Percentiles rank a stretch among this genome's conserved stretches.
phyloP scores from a whole-genome alignment of 2,888 invertebrate genomes.

The Laspeyria flexula region DNA sequence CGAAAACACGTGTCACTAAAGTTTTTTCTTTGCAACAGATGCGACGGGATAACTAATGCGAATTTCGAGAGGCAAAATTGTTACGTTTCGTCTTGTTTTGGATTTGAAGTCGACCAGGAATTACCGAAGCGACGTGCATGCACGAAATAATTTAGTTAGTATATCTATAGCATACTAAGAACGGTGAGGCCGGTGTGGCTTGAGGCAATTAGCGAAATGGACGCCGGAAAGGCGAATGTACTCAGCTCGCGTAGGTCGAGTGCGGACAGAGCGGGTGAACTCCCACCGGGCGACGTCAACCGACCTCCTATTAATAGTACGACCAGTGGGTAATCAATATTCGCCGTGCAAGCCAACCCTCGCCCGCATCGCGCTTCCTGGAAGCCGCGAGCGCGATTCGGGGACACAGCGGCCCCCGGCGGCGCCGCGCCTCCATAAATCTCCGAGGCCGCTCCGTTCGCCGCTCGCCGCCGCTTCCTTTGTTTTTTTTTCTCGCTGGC shows the following conservation, averaged over 20 bases:
- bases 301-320: conserved; percentile 76
- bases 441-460: conserved; percentile 63
- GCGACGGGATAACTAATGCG: conserved; percentile 5
- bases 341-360: conserved; percentile 67
- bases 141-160: conserved; percentile 38
- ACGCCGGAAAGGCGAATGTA: conserved; percentile 64
- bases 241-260: conserved; percentile 55
- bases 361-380: conserved; percentile 75
- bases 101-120: conserved; percentile 21
- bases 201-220: conserved; percentile 76
- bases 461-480: conserved; percentile 69
- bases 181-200: conserved; percentile 42
- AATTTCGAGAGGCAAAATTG: neutral
- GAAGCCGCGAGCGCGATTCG: conserved; percentile 63
- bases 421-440: conserved; percentile 82
- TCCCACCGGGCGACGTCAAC: conserved; percentile 52
- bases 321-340: conserved; percentile 76
- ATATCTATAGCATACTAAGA: conserved; percentile 38
- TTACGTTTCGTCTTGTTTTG: neutral
- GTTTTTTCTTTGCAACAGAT: conserved; percentile 4
- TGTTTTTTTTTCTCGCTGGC: conserved; percentile 72
- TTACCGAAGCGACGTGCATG: conserved; percentile 36
- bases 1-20: conserved; percentile 11
- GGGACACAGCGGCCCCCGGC: conserved; percentile 65
- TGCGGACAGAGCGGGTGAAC: conserved; percentile 49